Evolutionary conservation across 1,140 invertebrate genomes (phyloP).

Genomic region (Aphis craccivora): DNA sequence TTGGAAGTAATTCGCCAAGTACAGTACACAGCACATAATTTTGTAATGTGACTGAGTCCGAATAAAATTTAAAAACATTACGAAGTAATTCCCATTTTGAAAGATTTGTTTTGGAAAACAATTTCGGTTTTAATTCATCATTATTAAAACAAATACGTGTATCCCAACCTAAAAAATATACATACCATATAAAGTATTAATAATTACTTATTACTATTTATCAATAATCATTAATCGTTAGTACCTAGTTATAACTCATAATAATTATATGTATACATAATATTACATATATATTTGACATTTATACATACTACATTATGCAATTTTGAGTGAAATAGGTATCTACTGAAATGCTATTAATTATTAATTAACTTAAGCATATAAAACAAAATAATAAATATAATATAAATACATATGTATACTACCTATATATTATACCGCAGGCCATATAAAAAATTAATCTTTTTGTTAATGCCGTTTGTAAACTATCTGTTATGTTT

Average conservation of each 20-base stretch:
- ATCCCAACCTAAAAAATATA: constrained; percentile 33
- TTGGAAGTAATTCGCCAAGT: constrained; percentile 17
- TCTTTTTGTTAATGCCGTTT: no score
- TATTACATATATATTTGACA: no score
- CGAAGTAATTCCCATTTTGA: constrained; percentile 38
- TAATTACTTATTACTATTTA: not conserved
- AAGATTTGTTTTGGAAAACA: not conserved
- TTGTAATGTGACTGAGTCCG: not conserved
- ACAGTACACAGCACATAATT: constrained; percentile 28
- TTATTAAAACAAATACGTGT: constrained; percentile 43
- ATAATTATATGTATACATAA: not conserved
- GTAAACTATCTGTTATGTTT: no score
- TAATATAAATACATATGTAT: no score
- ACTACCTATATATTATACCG: no score
- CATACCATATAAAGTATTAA: not conserved
- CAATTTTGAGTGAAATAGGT: no score
- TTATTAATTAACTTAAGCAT: no score
- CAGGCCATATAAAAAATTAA: no score
- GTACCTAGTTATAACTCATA: not conserved
- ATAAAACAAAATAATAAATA: no score
- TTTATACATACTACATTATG: no score
- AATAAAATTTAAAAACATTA: constrained; percentile 32
- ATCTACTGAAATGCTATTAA: no score
- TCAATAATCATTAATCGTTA: no score
- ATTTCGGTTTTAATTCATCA: not conserved